phyloP scores from a whole-genome alignment of 2,888 invertebrate species.

The Leptinotarsa juncta region DNA sequence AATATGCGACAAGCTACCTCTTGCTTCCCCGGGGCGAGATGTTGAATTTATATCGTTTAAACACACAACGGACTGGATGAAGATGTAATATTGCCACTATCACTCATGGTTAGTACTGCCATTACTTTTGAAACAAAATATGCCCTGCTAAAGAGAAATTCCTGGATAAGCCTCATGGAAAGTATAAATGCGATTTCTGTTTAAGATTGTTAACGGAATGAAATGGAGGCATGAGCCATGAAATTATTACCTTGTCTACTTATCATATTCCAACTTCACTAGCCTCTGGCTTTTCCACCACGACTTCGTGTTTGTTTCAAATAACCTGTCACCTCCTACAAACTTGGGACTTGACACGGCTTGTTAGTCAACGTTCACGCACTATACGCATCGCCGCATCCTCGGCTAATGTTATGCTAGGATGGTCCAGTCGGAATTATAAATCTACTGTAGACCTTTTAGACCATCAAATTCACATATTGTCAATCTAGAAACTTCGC shows the following conservation, averaged over 20 bases:
- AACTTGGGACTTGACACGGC: slow-evolving; percentile 43
- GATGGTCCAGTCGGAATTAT: slow-evolving; percentile 55
- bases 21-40: no score
- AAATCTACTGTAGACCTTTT: slow-evolving; percentile 38
- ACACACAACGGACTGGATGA: no score
- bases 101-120: no score
- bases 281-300: not conserved
- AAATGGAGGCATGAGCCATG: not conserved
- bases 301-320: not conserved
- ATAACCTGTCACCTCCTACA: slow-evolving; percentile 31
- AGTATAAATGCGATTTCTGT: no score
- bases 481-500: not conserved
- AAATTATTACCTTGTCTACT: not conserved
- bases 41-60: no score
- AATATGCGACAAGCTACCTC: no score
- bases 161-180: no score
- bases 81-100: no score
- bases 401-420: slow-evolving; percentile 48
- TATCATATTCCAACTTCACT: not conserved
- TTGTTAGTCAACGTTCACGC: slow-evolving; percentile 58
- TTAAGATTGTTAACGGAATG: no score
- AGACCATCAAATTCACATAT: not conserved
- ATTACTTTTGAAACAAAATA: no score
- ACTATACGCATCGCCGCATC: slow-evolving; percentile 52
- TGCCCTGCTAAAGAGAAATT: no score